Evolutionary conservation across 2,888 invertebrate genomes (phyloP).

Genomic region (Ctenicera cuprea): DNA sequence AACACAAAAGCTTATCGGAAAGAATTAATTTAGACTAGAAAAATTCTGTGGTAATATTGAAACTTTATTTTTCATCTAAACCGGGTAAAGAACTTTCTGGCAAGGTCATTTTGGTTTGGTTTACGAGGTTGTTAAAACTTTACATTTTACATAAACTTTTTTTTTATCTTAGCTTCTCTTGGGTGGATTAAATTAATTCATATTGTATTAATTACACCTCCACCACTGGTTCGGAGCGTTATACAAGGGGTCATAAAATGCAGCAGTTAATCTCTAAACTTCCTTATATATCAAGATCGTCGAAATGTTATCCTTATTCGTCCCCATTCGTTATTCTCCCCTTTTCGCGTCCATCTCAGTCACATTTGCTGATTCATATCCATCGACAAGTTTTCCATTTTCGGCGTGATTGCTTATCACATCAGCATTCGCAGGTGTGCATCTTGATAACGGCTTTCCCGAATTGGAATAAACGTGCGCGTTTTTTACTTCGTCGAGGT

Average conservation of each 20-base stretch:
- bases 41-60: neutral
- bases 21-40: too few species aligned
- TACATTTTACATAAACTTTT: too few species aligned
- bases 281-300: slow-evolving; percentile 2
- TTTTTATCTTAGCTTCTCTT: too few species aligned
- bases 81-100: too few species aligned
- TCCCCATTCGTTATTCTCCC: slow-evolving; percentile 9
- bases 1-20: too few species aligned
- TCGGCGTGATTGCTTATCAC: slow-evolving; percentile 24
- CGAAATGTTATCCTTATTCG: slow-evolving; percentile 22
- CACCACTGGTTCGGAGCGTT: neutral
- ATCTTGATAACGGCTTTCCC: too few species aligned
- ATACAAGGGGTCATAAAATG: slow-evolving; percentile 12
- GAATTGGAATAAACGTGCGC: slow-evolving; percentile 4
- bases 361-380: slow-evolving; percentile 21
- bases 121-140: too few species aligned
- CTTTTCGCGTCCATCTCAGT: slow-evolving; percentile 24
- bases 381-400: slow-evolving; percentile 16
- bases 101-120: too few species aligned
- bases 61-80: too few species aligned
- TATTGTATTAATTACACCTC: neutral
- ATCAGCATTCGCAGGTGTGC: slow-evolving; percentile 18
- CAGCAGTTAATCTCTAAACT: neutral
- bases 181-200: neutral
- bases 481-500: neutral